phyloP scores from a whole-genome alignment of 2,113 vertebrate species.

The Mohoua ochrocephala region DNA sequence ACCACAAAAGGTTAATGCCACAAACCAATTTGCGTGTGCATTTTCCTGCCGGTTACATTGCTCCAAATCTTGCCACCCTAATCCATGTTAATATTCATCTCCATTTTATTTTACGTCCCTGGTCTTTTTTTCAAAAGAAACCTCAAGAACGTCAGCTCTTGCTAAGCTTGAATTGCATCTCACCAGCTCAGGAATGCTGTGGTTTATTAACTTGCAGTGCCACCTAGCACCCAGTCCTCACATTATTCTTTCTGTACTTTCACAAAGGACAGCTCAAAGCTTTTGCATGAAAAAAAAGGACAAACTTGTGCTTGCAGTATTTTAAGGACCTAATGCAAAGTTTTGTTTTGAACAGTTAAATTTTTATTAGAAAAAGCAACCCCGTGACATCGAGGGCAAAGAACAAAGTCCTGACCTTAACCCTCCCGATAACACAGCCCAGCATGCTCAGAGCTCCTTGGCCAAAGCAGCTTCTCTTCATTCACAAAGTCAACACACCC shows the following conservation, averaged over 20 bases:
- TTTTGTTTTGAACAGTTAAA: not conserved
- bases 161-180: not conserved
- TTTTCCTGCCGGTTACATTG: not conserved
- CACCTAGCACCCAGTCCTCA: slow-evolving; percentile 45
- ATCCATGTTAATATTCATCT: not conserved
- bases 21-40: not conserved
- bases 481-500: not conserved
- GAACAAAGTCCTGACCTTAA: not conserved
- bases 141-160: not conserved
- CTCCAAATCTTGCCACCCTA: not conserved
- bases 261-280: not conserved
- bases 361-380: not conserved
- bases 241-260: not conserved
- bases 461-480: not conserved
- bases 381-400: fast-evolving
- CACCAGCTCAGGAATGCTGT: not conserved
- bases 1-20: not conserved
- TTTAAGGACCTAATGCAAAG: not conserved
- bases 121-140: not conserved
- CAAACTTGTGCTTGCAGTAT: not conserved
- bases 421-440: not conserved
- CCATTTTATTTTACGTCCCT: not conserved
- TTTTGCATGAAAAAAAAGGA: not conserved
- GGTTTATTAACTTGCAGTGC: slow-evolving; percentile 53
- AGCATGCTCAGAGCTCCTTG: not conserved